phyloP scores from a whole-genome alignment of 2,888 invertebrate genomes.

The Drosophila fungiperda region DNA sequence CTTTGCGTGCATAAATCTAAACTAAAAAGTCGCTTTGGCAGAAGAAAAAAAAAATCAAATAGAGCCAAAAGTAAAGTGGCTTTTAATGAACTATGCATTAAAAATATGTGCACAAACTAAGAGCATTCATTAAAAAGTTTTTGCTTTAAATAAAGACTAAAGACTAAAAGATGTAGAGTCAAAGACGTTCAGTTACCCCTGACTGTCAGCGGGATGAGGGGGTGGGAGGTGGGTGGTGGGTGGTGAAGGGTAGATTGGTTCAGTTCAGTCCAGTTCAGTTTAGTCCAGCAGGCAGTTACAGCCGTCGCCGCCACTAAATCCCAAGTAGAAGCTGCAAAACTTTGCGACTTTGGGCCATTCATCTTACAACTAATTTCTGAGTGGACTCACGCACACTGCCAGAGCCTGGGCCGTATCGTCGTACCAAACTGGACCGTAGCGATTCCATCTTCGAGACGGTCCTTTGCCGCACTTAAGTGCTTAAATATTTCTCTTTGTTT shows the following conservation, averaged over 20 bases:
- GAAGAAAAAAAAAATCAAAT: conserved; percentile 28
- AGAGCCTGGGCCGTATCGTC: background rate
- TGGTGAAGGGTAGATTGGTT: background rate
- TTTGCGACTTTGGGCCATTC: conserved; percentile 80
- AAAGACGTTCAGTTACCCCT: conserved; percentile 43
- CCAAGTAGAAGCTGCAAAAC: conserved; percentile 78
- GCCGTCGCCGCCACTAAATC: conserved; percentile 68
- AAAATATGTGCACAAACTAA: conserved; percentile 79
- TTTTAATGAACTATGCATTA: conserved; percentile 78
- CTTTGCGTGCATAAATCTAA: conserved; percentile 62
- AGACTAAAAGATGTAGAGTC: conserved; percentile 48
- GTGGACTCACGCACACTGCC: conserved; percentile 72
- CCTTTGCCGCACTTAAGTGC: conserved; percentile 69
- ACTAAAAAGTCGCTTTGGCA: conserved; percentile 39
- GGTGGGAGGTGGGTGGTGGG: background rate
- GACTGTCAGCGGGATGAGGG: background rate
- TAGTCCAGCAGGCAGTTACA: conserved; percentile 57
- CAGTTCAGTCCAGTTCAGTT: conserved; percentile 8
- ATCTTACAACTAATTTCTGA: conserved; percentile 80
- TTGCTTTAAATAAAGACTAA: conserved; percentile 69
- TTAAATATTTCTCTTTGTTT: conserved; percentile 79
- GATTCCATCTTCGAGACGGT: conserved; percentile 2
- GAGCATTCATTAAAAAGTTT: conserved; percentile 82
- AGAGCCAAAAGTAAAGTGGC: conserved; percentile 56
- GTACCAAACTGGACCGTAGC: conserved; percentile 6